phyloP scores from a whole-genome alignment of 2,113 vertebrate species.

The Cavia aperea region DNA sequence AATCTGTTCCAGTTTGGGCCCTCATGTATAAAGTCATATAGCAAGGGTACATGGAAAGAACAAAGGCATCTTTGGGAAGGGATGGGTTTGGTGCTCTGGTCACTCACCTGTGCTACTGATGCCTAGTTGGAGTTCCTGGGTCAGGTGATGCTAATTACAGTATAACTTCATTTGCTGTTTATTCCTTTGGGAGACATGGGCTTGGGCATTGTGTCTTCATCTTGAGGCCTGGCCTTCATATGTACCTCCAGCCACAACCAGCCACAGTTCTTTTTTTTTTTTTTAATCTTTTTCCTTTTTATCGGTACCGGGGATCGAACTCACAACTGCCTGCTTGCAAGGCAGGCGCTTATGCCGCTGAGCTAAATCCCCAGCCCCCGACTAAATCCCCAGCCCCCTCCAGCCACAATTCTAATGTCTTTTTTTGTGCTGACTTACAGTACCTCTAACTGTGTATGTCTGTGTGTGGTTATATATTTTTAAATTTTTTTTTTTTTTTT shows the following conservation, averaged over 20 bases:
- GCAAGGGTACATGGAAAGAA: not conserved
- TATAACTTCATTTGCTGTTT: not conserved
- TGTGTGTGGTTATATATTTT: too few species aligned
- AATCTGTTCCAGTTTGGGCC: not conserved
- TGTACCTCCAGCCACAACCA: not conserved
- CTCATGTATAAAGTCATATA: not conserved
- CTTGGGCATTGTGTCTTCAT: not conserved
- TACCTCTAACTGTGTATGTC: not conserved
- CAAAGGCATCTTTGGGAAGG: not conserved
- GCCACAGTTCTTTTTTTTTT: too few species aligned
- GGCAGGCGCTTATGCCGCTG: too few species aligned
- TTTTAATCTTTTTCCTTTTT: too few species aligned
- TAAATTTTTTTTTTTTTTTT: not conserved
- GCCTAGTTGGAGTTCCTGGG: not conserved
- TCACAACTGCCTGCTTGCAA: too few species aligned
- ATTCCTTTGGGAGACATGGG: not conserved
- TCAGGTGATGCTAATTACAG: not conserved
- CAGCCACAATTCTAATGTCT: not conserved
- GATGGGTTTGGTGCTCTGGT: not conserved
- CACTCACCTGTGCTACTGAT: not conserved
- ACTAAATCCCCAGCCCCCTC: not conserved
- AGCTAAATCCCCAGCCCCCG: too few species aligned
- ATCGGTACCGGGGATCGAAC: too few species aligned
- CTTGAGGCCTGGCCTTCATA: not conserved
- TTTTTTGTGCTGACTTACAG: not conserved